A percentile compares a stretch with the other conserved stretches of the same genome.
phyloP scores from a whole-genome alignment of 2,888 invertebrate species.

The Zele albiditarsus region DNA sequence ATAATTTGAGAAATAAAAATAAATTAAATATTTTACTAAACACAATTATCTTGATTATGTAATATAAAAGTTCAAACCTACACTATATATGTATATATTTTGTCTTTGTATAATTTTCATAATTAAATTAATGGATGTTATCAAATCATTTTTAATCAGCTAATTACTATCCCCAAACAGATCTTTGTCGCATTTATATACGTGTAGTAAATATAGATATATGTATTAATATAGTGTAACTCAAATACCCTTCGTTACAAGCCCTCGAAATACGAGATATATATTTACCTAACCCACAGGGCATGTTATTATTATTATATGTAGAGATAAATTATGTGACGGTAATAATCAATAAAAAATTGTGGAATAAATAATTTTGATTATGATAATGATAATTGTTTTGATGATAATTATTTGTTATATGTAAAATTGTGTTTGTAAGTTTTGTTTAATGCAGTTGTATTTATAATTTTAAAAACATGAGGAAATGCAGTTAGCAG shows the following conservation, averaged over 20 bases:
- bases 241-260: neutral
- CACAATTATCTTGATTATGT: neutral
- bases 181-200: neutral
- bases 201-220: no score
- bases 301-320: neutral
- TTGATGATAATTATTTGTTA: no score
- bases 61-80: neutral
- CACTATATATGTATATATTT: neutral
- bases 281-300: neutral
- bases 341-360: no score
- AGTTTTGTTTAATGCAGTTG: no score
- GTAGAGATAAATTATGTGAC: neutral
- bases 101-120: neutral
- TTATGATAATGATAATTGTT: no score
- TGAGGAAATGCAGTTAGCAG: no score
- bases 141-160: constrained; percentile 9
- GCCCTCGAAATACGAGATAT: neutral
- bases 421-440: no score
- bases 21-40: neutral
- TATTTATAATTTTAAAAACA: no score
- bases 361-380: no score
- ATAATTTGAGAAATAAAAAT: no score
- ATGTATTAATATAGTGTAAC: neutral
- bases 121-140: constrained; percentile 20
- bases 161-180: neutral